A percentile compares a stretch with the other conserved stretches of the same genome.
Conservation (phyloP, 2,113 vertebrate genomes). For the Gallinago jamesoni region DNA sequence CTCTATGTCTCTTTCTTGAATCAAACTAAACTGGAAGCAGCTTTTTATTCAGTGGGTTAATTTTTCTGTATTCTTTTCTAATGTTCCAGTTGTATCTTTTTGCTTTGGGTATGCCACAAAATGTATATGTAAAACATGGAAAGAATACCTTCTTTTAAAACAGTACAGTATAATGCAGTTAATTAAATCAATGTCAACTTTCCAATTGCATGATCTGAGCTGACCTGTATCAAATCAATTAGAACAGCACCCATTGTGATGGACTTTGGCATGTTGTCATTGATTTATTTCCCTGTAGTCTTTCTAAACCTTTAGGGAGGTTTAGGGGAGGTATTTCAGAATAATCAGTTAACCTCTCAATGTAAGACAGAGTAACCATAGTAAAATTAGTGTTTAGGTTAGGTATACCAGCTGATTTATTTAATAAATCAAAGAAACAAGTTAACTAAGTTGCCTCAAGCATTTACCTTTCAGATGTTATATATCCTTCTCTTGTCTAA, state of each 20-base stretch:
- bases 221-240: slow-evolving; percentile 33
- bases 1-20: not conserved
- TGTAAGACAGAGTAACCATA: not conserved
- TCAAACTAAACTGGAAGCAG: not conserved
- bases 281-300: slow-evolving; percentile 18
- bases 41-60: not conserved
- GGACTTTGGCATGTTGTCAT: slow-evolving; percentile 23
- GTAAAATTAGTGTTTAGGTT: slow-evolving; percentile 34
- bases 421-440: slow-evolving; percentile 56
- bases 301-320: slow-evolving; percentile 18
- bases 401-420: slow-evolving; percentile 33
- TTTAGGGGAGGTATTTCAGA: slow-evolving; percentile 27
- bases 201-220: slow-evolving; percentile 4
- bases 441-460: slow-evolving; percentile 5
- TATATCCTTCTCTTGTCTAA: slow-evolving; percentile 21
- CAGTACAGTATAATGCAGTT: not conserved
- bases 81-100: not conserved
- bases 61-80: not conserved
- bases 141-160: slow-evolving; percentile 6
- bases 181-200: slow-evolving; percentile 45
- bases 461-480: slow-evolving; percentile 14
- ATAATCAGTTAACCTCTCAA: slow-evolving; percentile 8
- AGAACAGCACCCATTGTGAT: slow-evolving; percentile 5
- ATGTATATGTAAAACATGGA: not conserved
- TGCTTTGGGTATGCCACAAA: not conserved